phyloP scores from a whole-genome alignment of 2,113 vertebrate species.

The Verasper variegatus region DNA sequence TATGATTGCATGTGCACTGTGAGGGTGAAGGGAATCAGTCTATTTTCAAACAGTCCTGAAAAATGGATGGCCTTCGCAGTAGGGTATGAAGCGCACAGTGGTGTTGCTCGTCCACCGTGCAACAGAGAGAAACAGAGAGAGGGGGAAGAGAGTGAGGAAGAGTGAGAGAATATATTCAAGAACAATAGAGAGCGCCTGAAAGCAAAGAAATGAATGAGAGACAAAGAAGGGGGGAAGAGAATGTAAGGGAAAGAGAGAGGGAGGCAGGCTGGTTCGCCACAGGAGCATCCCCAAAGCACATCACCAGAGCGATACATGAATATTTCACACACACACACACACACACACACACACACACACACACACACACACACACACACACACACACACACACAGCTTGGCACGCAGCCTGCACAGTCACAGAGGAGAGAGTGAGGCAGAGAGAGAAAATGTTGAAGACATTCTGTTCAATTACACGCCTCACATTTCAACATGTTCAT shows the following conservation, averaged over 20 bases:
- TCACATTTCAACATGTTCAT: slow-evolving; percentile 44
- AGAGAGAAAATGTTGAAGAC: slow-evolving; percentile 42
- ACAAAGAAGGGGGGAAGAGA: slow-evolving; percentile 23
- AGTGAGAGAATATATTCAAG: background rate
- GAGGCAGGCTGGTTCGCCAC: slow-evolving; percentile 59
- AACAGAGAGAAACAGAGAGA: slow-evolving; percentile 11
- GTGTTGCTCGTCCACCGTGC: background rate
- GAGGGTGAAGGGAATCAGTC: slow-evolving; percentile 25
- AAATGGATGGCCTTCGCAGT: slow-evolving; percentile 66
- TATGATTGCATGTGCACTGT: background rate
- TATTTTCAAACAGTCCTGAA: slow-evolving; percentile 65
- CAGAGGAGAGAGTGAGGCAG: slow-evolving; percentile 42
- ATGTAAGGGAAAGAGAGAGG: slow-evolving; percentile 19
- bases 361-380: slow-evolving; percentile 55
- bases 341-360: background rate
- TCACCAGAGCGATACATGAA: slow-evolving; percentile 69
- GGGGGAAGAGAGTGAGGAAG: background rate
- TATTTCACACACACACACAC: slow-evolving; percentile 64
- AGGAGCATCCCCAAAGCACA: slow-evolving; percentile 70
- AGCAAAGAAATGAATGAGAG: slow-evolving; percentile 21
- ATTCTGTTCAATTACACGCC: slow-evolving; percentile 43
- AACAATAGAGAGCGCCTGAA: slow-evolving; percentile 16
- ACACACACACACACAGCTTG: slow-evolving; percentile 60
- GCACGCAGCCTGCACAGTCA: slow-evolving; percentile 50
- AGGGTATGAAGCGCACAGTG: slow-evolving; percentile 22